phyloP scores from a whole-genome alignment of 1,140 invertebrate genomes.

The Ephestia elutella region DNA sequence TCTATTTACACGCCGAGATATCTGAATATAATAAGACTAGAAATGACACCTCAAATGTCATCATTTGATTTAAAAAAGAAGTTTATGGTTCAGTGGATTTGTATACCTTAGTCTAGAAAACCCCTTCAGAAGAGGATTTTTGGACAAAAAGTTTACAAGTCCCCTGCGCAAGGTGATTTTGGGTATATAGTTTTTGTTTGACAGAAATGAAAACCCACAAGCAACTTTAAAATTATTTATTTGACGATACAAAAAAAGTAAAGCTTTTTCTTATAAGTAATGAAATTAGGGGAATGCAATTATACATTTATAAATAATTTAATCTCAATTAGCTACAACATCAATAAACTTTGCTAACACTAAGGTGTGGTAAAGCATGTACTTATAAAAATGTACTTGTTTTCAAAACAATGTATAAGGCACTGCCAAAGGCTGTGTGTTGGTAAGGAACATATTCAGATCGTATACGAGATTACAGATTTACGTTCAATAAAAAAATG shows the following conservation, averaged over 20 bases:
- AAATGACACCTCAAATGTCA: too few species aligned
- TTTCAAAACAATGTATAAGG: constrained; percentile 9
- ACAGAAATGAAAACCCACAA: neutral
- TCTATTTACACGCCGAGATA: too few species aligned
- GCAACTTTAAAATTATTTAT: constrained; percentile 11
- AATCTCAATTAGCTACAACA: constrained; percentile 1
- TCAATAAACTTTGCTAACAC: neutral
- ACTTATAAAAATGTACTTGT: neutral
- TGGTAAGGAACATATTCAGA: neutral
- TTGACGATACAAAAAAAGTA: constrained; percentile 13
- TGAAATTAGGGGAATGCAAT: constrained; percentile 8
- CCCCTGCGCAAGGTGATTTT: too few species aligned
- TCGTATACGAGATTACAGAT: neutral
- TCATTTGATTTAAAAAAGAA: too few species aligned
- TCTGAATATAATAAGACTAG: neutral
- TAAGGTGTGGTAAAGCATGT: neutral
- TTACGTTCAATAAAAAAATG: too few species aligned
- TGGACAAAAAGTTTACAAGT: too few species aligned
- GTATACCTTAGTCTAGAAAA: too few species aligned
- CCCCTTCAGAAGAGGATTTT: too few species aligned
- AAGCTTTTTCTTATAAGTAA: constrained; percentile 14
- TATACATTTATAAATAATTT: constrained; percentile 2
- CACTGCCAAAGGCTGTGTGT: constrained; percentile 6
- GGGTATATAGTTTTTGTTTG: too few species aligned
- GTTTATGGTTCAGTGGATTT: too few species aligned